Evolutionary conservation across 2,113 vertebrate genomes (phyloP).

Genomic region (Sarotherodon lohbergeri): DNA sequence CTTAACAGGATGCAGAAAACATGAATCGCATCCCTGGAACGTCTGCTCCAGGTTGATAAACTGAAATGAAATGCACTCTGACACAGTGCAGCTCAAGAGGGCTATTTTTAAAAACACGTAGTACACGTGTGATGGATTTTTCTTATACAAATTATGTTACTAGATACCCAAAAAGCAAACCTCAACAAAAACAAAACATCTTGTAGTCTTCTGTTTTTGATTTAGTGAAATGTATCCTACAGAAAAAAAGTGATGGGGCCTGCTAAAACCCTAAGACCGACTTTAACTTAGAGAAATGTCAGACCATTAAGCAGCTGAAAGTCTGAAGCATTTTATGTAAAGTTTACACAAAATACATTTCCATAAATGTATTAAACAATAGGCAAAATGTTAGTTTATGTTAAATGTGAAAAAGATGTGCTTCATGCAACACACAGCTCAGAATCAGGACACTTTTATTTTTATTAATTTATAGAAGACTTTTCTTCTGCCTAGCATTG

Average conservation of each 20-base stretch:
- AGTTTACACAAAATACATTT: background rate
- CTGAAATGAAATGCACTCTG: background rate
- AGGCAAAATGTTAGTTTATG: background rate
- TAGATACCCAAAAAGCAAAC: background rate
- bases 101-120: background rate
- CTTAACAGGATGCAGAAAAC: background rate
- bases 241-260: background rate
- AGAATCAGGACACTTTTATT: background rate
- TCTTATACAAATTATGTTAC: background rate
- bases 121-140: background rate
- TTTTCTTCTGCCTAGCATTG: background rate
- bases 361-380: background rate
- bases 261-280: background rate
- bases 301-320: background rate
- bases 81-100: background rate
- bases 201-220: background rate
- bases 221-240: background rate
- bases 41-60: slow-evolving; percentile 17
- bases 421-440: background rate
- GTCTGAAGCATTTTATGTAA: background rate
- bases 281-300: background rate
- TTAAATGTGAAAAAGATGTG: background rate
- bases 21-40: background rate
- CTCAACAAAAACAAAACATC: background rate
- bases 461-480: background rate